Conservation (phyloP, 2,888 invertebrate species). For the Belgica antarctica region DNA sequence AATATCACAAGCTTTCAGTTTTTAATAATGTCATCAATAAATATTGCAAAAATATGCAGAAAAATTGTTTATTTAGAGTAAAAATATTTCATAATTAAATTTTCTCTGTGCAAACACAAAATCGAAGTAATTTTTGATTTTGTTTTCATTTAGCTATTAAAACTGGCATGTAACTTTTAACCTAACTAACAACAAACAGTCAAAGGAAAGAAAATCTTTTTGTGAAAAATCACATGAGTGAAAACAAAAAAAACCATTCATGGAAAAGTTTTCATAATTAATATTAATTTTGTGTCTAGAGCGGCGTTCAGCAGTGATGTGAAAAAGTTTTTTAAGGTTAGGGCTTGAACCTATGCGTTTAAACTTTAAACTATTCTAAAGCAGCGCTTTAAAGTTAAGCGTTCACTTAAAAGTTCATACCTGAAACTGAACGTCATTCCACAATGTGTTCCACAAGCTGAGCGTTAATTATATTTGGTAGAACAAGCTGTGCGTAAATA, state of each 20-base stretch:
- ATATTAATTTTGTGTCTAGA: too few species aligned
- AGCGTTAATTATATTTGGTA: too few species aligned
- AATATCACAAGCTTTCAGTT: neutral
- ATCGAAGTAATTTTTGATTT: conserved; percentile 5
- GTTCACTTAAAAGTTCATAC: too few species aligned
- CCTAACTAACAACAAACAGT: too few species aligned
- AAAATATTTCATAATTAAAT: conserved; percentile 37
- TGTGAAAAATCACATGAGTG: neutral
- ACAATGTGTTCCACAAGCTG: too few species aligned
- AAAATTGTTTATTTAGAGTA: neutral
- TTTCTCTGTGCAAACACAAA: neutral
- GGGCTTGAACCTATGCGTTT: too few species aligned
- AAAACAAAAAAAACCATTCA: neutral
- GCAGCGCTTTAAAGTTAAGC: too few species aligned
- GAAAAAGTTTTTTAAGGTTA: too few species aligned
- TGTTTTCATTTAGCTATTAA: conserved; percentile 5
- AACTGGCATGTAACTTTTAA: neutral
- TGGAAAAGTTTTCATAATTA: neutral
- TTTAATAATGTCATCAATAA: conserved; percentile 39
- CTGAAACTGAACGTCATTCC: too few species aligned
- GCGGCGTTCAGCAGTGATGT: too few species aligned
- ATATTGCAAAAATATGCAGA: conserved; percentile 40
- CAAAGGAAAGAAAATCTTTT: neutral
- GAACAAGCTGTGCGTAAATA: too few species aligned
- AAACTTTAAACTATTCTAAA: too few species aligned